Evolutionary conservation across 2,113 vertebrate genomes (phyloP).

Genomic region (Mustelus asterias): DNA sequence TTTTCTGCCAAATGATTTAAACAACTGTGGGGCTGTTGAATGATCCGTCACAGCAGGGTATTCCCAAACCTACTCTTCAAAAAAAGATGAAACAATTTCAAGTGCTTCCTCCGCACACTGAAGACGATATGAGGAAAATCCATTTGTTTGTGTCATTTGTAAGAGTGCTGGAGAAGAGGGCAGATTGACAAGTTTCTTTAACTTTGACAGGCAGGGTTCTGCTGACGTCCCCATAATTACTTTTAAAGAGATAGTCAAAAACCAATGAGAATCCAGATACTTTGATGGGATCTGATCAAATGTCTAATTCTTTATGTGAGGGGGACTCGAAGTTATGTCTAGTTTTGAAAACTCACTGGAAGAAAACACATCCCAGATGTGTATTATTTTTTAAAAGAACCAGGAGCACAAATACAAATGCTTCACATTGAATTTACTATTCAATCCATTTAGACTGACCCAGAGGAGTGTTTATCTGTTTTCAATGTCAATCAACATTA

Average conservation of each 20-base stretch:
- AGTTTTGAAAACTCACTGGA: background rate
- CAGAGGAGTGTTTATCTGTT: background rate
- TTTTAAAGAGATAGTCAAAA: background rate
- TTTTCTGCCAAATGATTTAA: background rate
- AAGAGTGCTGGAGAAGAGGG: background rate
- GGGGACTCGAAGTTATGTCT: too few relatives aligned
- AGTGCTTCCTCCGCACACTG: background rate
- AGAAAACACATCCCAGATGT: background rate
- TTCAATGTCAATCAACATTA: background rate
- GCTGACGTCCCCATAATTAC: background rate
- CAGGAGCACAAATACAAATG: background rate
- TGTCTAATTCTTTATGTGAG: background rate
- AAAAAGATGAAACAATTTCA: background rate
- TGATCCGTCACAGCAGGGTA: background rate
- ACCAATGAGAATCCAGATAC: background rate
- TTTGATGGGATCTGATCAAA: background rate
- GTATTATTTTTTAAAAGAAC: background rate
- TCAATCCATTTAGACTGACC: background rate
- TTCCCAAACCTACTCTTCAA: background rate
- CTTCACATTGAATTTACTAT: background rate
- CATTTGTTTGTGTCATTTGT: background rate
- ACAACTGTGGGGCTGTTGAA: background rate
- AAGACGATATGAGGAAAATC: background rate
- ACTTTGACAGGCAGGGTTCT: background rate
- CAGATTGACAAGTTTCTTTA: background rate